These are phyloP conservation scores for Plebejus argus DNA, from an alignment of 2,888 invertebrate species.

Conservation along the genomic window DNA sequence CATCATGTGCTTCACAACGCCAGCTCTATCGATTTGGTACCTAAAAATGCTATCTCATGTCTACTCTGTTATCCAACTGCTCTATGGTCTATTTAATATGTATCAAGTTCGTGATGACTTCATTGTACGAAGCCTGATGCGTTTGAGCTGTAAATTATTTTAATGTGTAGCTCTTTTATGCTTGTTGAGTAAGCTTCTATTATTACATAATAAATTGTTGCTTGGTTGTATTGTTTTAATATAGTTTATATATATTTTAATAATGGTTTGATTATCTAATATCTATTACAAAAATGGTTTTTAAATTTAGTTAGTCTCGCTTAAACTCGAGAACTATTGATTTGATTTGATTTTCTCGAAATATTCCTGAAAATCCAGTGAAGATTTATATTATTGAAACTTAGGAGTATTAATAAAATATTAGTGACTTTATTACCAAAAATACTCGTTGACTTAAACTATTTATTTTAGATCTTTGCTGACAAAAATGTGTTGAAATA, in stretches of 20 bases:
- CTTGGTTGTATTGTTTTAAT: background rate
- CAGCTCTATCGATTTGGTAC: background rate
- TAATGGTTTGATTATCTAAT: background rate
- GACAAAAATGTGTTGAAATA: background rate
- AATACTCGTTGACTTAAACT: too few relatives aligned
- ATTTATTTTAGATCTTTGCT: too few relatives aligned
- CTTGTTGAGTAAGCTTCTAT: slow-evolving; percentile 3
- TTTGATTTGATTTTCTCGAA: too few relatives aligned
- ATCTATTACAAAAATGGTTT: too few relatives aligned
- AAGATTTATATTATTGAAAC: too few relatives aligned
- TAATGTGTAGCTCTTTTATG: background rate
- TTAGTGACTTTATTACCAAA: too few relatives aligned
- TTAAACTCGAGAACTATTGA: too few relatives aligned
- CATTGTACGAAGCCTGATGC: slow-evolving; percentile 44
- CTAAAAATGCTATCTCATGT: background rate
- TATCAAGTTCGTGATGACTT: slow-evolving; percentile 60
- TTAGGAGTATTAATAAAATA: too few relatives aligned
- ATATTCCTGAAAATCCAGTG: too few relatives aligned
- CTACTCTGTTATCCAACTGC: slow-evolving; percentile 1
- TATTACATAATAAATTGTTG: background rate
- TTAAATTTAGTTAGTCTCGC: too few relatives aligned
- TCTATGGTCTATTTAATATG: slow-evolving; percentile 56
- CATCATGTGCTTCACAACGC: too few relatives aligned
- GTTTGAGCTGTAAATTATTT: slow-evolving; percentile 25
- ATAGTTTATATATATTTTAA: too few relatives aligned